Evolutionary conservation across 2,797 vertebrate species (phyloP).

Genomic region (Sebastes oblongus): DNA sequence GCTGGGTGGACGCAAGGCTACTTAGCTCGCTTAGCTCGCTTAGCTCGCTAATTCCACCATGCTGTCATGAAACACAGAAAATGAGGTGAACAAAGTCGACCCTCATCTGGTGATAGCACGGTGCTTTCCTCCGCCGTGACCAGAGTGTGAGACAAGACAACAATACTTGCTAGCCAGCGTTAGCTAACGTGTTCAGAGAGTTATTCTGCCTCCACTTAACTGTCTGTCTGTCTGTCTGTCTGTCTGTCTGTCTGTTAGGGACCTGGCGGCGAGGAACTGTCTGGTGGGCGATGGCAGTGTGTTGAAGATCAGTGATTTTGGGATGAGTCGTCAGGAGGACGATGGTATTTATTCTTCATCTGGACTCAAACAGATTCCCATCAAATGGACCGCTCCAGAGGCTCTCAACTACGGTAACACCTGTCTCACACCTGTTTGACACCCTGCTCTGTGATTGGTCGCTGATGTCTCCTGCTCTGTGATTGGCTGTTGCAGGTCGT

Average conservation of each 20-base stretch:
- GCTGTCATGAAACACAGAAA: too few species aligned
- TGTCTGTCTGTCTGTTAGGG: slow-evolving; percentile 78
- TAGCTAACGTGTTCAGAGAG: too few species aligned
- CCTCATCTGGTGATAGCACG: too few species aligned
- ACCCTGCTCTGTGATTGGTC: neutral
- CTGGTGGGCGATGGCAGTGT: slow-evolving; percentile 91
- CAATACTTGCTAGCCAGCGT: too few species aligned
- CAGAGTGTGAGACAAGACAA: too few species aligned
- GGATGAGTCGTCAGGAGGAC: slow-evolving; percentile 98
- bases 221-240: too few species aligned
- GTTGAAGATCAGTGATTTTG: slow-evolving; percentile 98
- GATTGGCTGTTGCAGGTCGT: slow-evolving; percentile 83
- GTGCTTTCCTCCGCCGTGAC: too few species aligned
- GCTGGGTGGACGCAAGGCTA: too few species aligned
- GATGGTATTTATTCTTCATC: slow-evolving; percentile 97
- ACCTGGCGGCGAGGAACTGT: slow-evolving; percentile 97
- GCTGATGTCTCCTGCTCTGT: neutral
- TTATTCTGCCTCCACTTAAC: neutral
- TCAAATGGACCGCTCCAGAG: slow-evolving; percentile 98
- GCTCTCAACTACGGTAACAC: slow-evolving; percentile 93
- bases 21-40: too few species aligned
- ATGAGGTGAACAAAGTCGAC: too few species aligned
- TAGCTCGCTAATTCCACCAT: too few species aligned
- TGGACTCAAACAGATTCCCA: slow-evolving; percentile 97
- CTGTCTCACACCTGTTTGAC: neutral